Base-by-base conservation (phyloP, 1,140 invertebrate species). In the Heliconius eleuchia region DNA sequence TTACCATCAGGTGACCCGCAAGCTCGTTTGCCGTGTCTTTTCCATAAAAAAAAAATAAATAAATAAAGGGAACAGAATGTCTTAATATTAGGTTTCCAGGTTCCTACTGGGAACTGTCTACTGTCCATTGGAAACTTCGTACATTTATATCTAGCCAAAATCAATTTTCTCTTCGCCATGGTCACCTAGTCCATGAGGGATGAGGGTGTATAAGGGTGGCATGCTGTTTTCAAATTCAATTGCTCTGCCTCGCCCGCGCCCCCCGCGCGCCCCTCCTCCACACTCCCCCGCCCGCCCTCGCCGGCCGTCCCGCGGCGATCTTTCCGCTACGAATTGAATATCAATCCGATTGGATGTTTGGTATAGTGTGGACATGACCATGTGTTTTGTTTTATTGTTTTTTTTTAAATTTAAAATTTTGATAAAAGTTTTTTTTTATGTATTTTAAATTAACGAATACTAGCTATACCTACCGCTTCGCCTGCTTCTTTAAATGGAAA, bases 181-280 rank as follows among this genome's bases (percentile, higher is more conserved):
- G 57, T 39, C 76, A 30, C 23, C 71, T 73, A 50, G 82, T 66
- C 78, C 79, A 80, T 73, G 77, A 76, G 80, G 66, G 80, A 76
- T 73, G 79, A 66, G 76, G 78, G 74, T 72, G 81, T 75, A 84
- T 70, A 81, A 81, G 85, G 79, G 84, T 73, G 84, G 78, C 85
- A 86, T 89, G 86, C 84, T 92, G 90, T 90, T 94, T 93, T 92
- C 90, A 92, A 94, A 94, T 94, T 94, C 89, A 92, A 94, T 94
- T 92, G 90, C 85, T 85, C 57, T 50, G 60, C 60, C 23, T 66
- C 23, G 9, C 55, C 55, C 16, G 1, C 50, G 2, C n/a, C 55
- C 55, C 71, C 71, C 77, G 70, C 74, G 37, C 55, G 13, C 16
- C 52, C 39, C 60, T 34, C 74, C 37, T 46, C 76, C 39, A 18